A percentile compares a stretch with the other conserved stretches of the same genome.
Evolutionary conservation across 2,113 vertebrate species (phyloP).

Genomic region (Chloropsis hardwickii): DNA sequence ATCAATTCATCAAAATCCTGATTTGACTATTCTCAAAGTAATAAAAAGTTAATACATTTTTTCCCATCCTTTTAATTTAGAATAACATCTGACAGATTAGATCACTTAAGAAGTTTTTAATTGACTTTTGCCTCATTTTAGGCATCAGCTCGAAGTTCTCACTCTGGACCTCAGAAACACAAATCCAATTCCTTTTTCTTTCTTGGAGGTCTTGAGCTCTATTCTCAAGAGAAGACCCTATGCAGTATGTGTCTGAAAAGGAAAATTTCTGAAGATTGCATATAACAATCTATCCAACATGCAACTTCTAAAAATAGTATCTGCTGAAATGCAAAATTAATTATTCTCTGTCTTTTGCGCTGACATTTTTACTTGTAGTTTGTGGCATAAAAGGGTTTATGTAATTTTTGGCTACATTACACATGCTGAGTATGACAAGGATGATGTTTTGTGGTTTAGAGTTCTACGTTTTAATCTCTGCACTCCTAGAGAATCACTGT

Average conservation of each 20-base stretch:
- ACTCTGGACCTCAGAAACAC: neutral
- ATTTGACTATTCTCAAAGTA: neutral
- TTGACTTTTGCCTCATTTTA: neutral
- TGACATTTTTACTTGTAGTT: conserved; percentile 39
- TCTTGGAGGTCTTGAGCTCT: neutral
- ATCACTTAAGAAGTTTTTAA: neutral
- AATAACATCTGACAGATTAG: neutral
- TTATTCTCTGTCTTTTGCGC: neutral
- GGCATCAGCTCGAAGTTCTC: neutral
- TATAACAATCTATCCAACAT: neutral
- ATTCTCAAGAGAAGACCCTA: neutral
- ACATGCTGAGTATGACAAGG: conserved; percentile 15
- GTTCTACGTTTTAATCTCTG: conserved; percentile 8
- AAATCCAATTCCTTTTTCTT: neutral
- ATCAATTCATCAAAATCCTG: neutral
- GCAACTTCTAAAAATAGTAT: conserved; percentile 13
- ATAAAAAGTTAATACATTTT: neutral
- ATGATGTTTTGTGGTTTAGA: conserved; percentile 21
- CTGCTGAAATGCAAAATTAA: conserved; percentile 35
- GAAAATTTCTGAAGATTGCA: neutral
- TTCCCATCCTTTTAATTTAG: neutral
- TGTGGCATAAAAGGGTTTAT: conserved; percentile 16
- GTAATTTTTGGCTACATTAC: conserved; percentile 34
- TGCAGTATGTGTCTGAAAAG: neutral
- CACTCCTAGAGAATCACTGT: neutral